These are phyloP conservation scores for Rafetus swinhoei DNA, from an alignment of 2,113 vertebrate species.

Conservation along the genomic window DNA sequence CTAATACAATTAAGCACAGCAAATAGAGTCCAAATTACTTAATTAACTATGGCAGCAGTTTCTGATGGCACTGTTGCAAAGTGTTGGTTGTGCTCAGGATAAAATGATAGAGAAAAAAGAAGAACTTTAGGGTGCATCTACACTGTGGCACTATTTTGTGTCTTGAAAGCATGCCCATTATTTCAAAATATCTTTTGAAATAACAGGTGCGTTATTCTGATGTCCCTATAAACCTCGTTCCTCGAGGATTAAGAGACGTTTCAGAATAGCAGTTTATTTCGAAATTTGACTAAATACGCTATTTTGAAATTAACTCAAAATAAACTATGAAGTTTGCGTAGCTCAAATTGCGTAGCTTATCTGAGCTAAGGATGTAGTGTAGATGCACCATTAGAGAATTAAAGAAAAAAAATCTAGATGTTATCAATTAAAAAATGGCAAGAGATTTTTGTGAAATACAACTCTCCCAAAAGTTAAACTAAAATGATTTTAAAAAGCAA, in stretches of 20 bases:
- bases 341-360: too few relatives aligned
- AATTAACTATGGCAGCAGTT: fast-evolving
- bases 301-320: too few relatives aligned
- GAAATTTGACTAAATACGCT: too few relatives aligned
- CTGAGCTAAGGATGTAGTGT: too few relatives aligned
- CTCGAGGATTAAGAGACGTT: too few relatives aligned
- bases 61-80: neutral
- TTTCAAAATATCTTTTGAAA: too few relatives aligned
- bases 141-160: too few relatives aligned
- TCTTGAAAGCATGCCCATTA: too few relatives aligned
- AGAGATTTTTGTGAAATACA: neutral
- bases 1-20: neutral
- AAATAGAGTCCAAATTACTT: neutral
- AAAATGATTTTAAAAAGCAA: neutral
- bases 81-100: neutral
- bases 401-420: neutral
- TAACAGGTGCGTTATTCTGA: too few relatives aligned
- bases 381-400: neutral
- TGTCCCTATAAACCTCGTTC: too few relatives aligned
- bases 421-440: neutral
- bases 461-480: neutral
- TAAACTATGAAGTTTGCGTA: too few relatives aligned
- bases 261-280: too few relatives aligned
- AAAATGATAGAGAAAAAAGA: neutral
- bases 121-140: neutral